Evolutionary conservation across 2,113 vertebrate species (phyloP), one percentile per base, ranked within the genome.

Genomic region (Psilopogon haemacephalus): DNA sequence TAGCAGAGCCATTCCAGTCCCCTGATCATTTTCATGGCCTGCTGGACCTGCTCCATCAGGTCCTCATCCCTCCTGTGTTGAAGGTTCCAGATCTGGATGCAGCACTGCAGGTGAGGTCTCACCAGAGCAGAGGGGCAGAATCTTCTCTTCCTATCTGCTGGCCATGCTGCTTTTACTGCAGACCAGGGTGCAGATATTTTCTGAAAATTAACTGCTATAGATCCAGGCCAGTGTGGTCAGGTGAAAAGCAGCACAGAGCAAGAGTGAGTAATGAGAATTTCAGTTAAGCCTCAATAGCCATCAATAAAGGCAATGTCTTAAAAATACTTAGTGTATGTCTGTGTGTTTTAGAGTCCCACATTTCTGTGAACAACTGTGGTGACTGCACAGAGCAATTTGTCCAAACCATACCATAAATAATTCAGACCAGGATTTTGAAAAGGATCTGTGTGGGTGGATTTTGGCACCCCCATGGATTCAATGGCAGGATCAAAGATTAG

Each of bases 381-480:
- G 87, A 68, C 32, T 88, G 76, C 75, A 76, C 32, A 68, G 64
- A 92, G 72, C 37, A 63, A 83, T 86, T 94, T 93, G 86, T 96
- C 84, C 72, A 94, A 88, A 75, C 44, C 77, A 88, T 69, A 76
- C 65, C 68, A 85, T 80, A 90, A 92, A 79, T 82, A 95, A 93
- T 69, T 74, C 94, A 91, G 79, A 82, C 52, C 87, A 89, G 84
- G 62, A 89, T 79, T 92, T 64, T 1, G n/a, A 72, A 89, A 89
- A 15, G 35, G 94, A 97, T 95, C 92, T 94, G 86, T 74, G 95
- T 94, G 87, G 96, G 94, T 81, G 83, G 94, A 94, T 87, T 83
- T 96, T 84, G 92, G 74, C 93, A 95, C 93, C 95, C 94, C 94
- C 27, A 9, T 28, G 4, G 96, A 96, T 94, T 90, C 80, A 76